These are phyloP conservation scores for Oscheius sp. DNA, from an alignment of 1,140 invertebrate species.

Conservation along the genomic window DNA sequence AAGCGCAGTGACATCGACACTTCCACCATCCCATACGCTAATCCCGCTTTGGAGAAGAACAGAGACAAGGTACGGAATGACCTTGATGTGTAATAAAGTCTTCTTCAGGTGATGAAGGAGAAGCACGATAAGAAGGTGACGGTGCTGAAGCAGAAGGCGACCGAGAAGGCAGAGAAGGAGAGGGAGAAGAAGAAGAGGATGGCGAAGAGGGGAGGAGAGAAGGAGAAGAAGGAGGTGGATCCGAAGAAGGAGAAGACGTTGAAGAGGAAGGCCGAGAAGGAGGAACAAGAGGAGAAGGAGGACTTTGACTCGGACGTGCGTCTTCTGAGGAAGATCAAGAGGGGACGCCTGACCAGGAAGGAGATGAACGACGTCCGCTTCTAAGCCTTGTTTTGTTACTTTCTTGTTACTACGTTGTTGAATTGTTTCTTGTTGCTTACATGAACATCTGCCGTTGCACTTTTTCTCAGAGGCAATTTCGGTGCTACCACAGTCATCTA, in stretches of 20 bases:
- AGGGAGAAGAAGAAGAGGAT: slow-evolving; percentile 21
- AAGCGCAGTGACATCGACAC: slow-evolving; percentile 43
- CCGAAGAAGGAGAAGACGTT: slow-evolving; percentile 3
- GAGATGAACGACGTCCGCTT: slow-evolving; percentile 12
- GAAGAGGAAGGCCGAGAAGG: slow-evolving; percentile 37
- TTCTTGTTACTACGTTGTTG: no score
- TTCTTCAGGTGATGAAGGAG: slow-evolving; percentile 15
- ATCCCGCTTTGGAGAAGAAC: slow-evolving; percentile 22
- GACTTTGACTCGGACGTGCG: slow-evolving; percentile 31
- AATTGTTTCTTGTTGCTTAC: no score
- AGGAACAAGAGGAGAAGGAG: slow-evolving; percentile 24
- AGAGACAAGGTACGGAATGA: slow-evolving; percentile 15
- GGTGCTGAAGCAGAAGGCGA: slow-evolving; percentile 18
- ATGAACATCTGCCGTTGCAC: no score
- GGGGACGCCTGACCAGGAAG: slow-evolving; percentile 31
- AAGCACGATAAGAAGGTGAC: slow-evolving; percentile 31
- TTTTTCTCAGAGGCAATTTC: no score
- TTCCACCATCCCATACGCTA: slow-evolving; percentile 33
- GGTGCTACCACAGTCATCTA: no score
- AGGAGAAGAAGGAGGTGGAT: slow-evolving; percentile 1
- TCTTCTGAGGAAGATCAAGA: slow-evolving; percentile 42
- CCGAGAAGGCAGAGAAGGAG: slow-evolving; percentile 20
- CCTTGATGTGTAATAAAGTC: background rate
- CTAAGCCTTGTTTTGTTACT: background rate
- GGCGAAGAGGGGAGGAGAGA: background rate